Conservation (phyloP, 1,140 invertebrate species). For the Battus philenor region DNA sequence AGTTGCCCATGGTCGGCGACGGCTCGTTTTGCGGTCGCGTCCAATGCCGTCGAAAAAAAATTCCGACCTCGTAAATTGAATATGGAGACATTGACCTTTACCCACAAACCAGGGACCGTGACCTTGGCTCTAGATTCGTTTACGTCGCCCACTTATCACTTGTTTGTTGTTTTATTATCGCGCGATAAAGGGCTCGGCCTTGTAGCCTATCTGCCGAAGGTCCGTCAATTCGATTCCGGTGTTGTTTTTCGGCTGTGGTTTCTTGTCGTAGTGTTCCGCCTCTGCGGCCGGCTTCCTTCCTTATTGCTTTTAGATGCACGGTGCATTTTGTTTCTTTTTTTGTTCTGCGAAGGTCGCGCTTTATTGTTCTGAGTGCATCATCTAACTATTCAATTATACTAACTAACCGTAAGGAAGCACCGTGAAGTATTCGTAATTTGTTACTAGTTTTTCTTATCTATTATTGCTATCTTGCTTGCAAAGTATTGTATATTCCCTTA, state of each 20-base stretch:
- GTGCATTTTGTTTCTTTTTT: constrained; percentile 22
- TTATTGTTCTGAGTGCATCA: constrained; percentile 10
- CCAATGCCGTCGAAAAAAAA: constrained; percentile 35
- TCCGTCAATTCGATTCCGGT: constrained; percentile 42
- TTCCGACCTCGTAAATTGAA: constrained; percentile 23
- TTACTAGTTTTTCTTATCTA: too few species aligned
- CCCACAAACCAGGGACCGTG: constrained; percentile 47
- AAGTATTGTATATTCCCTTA: too few species aligned
- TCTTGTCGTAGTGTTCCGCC: constrained; percentile 55
- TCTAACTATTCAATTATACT: constrained; percentile 4
- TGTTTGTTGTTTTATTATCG: constrained; percentile 38
- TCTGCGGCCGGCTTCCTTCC: constrained; percentile 46
- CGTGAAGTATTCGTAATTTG: neutral
- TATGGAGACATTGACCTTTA: constrained; percentile 59
- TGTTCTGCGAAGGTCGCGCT: neutral
- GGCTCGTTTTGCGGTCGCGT: neutral
- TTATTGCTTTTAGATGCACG: constrained; percentile 42
- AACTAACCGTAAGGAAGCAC: constrained; percentile 8
- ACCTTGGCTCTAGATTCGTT: constrained; percentile 41
- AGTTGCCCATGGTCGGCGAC: neutral
- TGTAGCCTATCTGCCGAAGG: constrained; percentile 40
- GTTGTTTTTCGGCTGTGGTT: constrained; percentile 45
- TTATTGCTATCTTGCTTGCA: too few species aligned
- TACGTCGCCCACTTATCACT: constrained; percentile 41
- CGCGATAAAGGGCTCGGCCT: constrained; percentile 61